Percentiles rank a stretch among this genome's conserved stretches.
These are phyloP conservation scores for Ylistrum balloti DNA, from an alignment of 1,140 invertebrate genomes.

Conservation along the genomic window DNA sequence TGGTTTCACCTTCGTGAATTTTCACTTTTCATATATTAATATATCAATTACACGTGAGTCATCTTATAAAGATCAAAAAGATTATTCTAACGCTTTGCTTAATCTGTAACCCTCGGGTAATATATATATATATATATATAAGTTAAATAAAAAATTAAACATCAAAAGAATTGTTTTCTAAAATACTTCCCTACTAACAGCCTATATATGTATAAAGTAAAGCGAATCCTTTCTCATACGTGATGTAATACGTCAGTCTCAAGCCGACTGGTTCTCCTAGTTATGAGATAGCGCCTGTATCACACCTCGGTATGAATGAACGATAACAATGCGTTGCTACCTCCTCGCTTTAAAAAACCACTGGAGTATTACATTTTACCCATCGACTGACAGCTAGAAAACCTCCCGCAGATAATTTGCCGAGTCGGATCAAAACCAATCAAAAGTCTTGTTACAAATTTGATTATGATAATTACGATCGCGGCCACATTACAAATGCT, in stretches of 20 bases:
- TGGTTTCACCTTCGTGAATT: neutral
- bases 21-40: constrained; percentile 36
- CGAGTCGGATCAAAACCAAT: constrained; percentile 37
- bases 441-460: constrained; percentile 40
- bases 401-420: constrained; percentile 37
- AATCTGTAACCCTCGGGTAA: neutral
- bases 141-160: constrained; percentile 30
- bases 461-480: constrained; percentile 40
- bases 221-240: neutral
- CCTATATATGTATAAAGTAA: constrained; percentile 18
- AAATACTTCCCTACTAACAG: neutral
- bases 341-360: constrained; percentile 34
- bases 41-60: neutral
- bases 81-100: neutral
- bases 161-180: constrained; percentile 40
- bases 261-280: neutral
- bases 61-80: constrained; percentile 23
- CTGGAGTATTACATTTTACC: constrained; percentile 10
- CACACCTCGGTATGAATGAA: constrained; percentile 27
- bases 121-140: constrained; percentile 24
- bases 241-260: neutral
- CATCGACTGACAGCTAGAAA: constrained; percentile 32
- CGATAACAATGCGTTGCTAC: neutral
- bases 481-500: constrained; percentile 37
- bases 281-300: neutral